Evolutionary conservation across 2,888 invertebrate species (phyloP).

Genomic region (Crematogaster levior): DNA sequence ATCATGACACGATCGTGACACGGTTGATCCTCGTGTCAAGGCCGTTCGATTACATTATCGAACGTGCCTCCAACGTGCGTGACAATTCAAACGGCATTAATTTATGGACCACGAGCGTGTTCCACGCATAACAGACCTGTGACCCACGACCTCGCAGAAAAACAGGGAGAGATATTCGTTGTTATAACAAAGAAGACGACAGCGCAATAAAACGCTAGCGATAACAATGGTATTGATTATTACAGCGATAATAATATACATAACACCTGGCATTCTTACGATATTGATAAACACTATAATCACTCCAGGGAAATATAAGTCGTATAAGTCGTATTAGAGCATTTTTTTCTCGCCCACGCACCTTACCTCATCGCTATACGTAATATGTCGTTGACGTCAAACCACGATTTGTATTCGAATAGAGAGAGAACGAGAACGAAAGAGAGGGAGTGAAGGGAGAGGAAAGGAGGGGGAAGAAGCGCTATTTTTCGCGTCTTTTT

Average conservation of each 20-base stretch:
- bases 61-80: slow-evolving; percentile 44
- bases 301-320: not conserved
- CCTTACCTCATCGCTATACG: slow-evolving; percentile 8
- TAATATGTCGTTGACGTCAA: not conserved
- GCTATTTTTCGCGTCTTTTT: not conserved
- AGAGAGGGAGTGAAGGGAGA: not conserved
- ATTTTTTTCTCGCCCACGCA: not conserved
- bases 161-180: not conserved
- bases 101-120: slow-evolving; percentile 41
- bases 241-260: not conserved
- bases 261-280: not conserved
- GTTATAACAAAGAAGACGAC: not conserved
- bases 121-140: not conserved
- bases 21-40: slow-evolving; percentile 61
- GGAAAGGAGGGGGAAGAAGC: too few species aligned
- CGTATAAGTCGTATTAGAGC: too few species aligned
- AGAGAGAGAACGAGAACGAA: not conserved
- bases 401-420: not conserved
- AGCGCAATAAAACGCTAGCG: slow-evolving; percentile 28
- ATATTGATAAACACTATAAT: not conserved
- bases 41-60: slow-evolving; percentile 69
- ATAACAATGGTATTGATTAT: not conserved
- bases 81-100: slow-evolving; percentile 68
- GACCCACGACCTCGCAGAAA: slow-evolving; percentile 29
- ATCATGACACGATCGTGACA: slow-evolving; percentile 45